Conservation (phyloP, 30 jellyfish, hydroid and myxozoan genomes). For the Turritopsis dohrnii region DNA sequence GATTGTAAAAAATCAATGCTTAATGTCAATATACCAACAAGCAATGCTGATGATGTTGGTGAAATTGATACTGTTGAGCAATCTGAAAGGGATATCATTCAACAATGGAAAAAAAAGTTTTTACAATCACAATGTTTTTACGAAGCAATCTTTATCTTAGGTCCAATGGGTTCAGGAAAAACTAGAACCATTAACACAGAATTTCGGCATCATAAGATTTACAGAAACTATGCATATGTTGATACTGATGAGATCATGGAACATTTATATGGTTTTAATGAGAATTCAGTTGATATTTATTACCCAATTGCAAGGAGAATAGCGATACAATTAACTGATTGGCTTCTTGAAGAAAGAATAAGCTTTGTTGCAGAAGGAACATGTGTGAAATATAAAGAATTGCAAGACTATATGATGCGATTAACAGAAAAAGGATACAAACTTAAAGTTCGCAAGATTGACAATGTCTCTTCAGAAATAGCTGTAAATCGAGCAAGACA, state of each 20-base stretch:
- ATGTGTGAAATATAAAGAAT: constrained; percentile 80
- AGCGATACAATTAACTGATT: constrained; percentile 80
- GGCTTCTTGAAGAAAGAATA: constrained; percentile 79
- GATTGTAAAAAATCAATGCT: not conserved
- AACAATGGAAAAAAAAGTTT: constrained; percentile 20
- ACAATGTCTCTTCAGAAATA: constrained; percentile 47
- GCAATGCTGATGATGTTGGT: too few species aligned
- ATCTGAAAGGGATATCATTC: constrained; percentile 12
- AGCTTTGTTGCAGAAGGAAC: constrained; percentile 99
- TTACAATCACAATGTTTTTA: constrained; percentile 14
- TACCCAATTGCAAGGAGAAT: constrained; percentile 81
- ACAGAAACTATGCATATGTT: constrained; percentile 72
- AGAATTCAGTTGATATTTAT: constrained; percentile 53
- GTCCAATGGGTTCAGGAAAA: constrained; percentile 99
- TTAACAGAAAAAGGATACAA: constrained; percentile 64
- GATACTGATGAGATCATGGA: constrained; percentile 98
- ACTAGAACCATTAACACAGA: constrained; percentile 56
- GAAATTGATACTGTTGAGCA: not conserved
- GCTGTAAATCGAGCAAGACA: constrained; percentile 52
- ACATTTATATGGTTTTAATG: constrained; percentile 70
- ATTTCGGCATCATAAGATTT: constrained; percentile 44
- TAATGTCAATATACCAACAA: not conserved
- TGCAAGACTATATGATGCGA: constrained; percentile 76
- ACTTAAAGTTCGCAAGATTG: constrained; percentile 54
- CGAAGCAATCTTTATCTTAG: constrained; percentile 88